Base-by-base conservation (phyloP, 2,797 vertebrate species). In the Schizopygopsis malacanthus region DNA sequence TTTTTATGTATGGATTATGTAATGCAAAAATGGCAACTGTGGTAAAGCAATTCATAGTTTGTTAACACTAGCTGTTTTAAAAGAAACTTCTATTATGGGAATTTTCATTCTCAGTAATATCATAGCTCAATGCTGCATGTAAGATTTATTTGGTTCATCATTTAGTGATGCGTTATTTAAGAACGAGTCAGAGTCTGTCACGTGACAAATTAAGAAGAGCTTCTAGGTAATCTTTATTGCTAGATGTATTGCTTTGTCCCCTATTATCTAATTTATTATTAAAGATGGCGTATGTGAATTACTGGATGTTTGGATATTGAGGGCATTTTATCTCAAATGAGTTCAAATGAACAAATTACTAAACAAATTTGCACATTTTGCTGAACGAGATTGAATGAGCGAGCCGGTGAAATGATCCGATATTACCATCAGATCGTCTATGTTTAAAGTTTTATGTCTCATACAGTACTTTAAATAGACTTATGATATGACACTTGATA, bases 61-160 rank as follows among this genome's bases (percentile, higher is more conserved):
- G n/a, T 71, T 25, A 37, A 43, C 50, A 25, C 47, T n/a, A 71
- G 50, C 50, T 41, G 79, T 70, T 70, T 81, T 81, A 28, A 80
- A 50, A 65, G 61, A 67, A 81, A 39, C 20, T 20, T 47, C 79
- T 56, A 56, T 47, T 56, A 81, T 12, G 50, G 37, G 50, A 45
- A 56, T 56, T 82, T 59, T 56, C 67, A 28, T 50, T n/a, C 13
- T 61, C 11, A 13, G 11, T 61, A 25, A 61, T 61, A 2, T 11
- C 10, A 56, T 20, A 41, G 33, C 47, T 52, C 47, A 39, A 18
- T 6, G 20, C 37, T 10, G 7, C 1, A 2, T 41, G 16, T 56
- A n/a, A 54, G 33, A 70, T 50, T n/a, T 61, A 25, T 39, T 67
- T 5, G 41, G 45, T 50, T 67, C n/a, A 50, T 50, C 4, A 16